Base-by-base conservation (phyloP, 2,113 vertebrate species). In the Chamaea fasciata region DNA sequence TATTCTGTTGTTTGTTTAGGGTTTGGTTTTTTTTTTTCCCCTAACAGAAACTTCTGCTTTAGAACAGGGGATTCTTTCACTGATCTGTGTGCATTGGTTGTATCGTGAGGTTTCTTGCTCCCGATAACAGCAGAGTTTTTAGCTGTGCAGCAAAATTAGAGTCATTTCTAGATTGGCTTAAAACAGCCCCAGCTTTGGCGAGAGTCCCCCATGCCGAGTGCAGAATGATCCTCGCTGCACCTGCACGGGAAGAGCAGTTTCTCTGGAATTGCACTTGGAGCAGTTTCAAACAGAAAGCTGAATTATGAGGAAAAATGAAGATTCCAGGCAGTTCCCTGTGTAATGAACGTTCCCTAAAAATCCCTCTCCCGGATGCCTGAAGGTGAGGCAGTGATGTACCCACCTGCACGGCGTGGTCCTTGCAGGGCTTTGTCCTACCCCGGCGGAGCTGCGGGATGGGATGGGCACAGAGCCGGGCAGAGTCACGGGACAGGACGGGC, bases 11-110 rank as follows among this genome's bases (percentile, higher is more conserved):
- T n/a, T 93, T 85, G 59, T 4, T 71, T 52, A 37, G 55, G 5
- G 10, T n/a, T n/a, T n/a, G n/a, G n/a, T n/a, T n/a, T 17, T 8
- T 37, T 27, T 65, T 67, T 64, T 52, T 41, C 13, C 67, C 46
- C 49, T 0, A 62, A 42, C 42, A 93, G 94, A 65, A 83, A 95
- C 90, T 95, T 95, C 86, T 95, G 83, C 94, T 95, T 93, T 77
- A 67, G 63, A 67, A 74, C 75, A 90, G 88, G 78, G 8, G 68
- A 16, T 55, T 71, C 90, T 11, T 63, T 89, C 83, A 81, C 15
- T 31, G 75, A 69, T 74, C 62, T 55, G 15, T 1, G 39, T 1
- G 14, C 1, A 13, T 11, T 27, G 13, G 77, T 31, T 10, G 15
- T 11, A 57, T 56, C 18, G 23, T 2, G 22, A 93, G 84, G 23